Evolutionary conservation across 1,140 invertebrate species (phyloP).

Genomic region (Aradophagus sp.): DNA sequence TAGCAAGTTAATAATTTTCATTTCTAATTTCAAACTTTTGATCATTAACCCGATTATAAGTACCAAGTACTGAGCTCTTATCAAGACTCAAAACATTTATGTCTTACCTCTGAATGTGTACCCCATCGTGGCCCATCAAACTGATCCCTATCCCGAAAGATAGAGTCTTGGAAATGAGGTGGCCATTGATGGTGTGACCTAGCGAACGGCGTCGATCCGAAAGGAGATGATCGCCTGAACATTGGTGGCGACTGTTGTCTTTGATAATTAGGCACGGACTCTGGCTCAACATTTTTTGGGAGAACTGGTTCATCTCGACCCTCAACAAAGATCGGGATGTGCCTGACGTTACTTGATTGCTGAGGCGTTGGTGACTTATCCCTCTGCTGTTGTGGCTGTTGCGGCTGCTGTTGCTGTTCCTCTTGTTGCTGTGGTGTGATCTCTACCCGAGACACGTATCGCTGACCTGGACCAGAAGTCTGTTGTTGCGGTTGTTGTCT

Average conservation of each 20-base stretch:
- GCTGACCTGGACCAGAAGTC: conserved; percentile 26
- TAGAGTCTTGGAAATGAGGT: conserved; percentile 36
- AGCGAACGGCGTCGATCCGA: conserved; percentile 28
- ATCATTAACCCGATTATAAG: too few relatives aligned
- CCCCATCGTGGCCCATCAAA: conserved; percentile 27
- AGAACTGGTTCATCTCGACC: conserved; percentile 85
- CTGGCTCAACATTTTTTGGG: conserved; percentile 73
- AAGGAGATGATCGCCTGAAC: conserved; percentile 33
- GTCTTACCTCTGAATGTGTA: conserved; percentile 10
- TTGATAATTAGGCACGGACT: conserved; percentile 14
- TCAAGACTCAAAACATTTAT: too few relatives aligned
- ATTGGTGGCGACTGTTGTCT: conserved; percentile 34
- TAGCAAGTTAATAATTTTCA: too few relatives aligned
- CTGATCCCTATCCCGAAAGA: conserved; percentile 33
- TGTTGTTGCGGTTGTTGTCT: conserved; percentile 54
- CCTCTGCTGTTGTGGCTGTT: conserved; percentile 53
- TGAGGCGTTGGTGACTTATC: conserved; percentile 59
- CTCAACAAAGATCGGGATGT: conserved; percentile 92
- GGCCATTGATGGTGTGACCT: conserved; percentile 41
- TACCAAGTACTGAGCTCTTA: too few relatives aligned
- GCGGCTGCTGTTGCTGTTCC: conserved; percentile 44
- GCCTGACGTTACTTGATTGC: conserved; percentile 78
- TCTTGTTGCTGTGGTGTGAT: conserved; percentile 74
- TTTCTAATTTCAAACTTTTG: too few relatives aligned
- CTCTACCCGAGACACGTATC: conserved; percentile 77